Conservation (phyloP, 2,797 vertebrate genomes). For the Sebastiscus albofasciatus region DNA sequence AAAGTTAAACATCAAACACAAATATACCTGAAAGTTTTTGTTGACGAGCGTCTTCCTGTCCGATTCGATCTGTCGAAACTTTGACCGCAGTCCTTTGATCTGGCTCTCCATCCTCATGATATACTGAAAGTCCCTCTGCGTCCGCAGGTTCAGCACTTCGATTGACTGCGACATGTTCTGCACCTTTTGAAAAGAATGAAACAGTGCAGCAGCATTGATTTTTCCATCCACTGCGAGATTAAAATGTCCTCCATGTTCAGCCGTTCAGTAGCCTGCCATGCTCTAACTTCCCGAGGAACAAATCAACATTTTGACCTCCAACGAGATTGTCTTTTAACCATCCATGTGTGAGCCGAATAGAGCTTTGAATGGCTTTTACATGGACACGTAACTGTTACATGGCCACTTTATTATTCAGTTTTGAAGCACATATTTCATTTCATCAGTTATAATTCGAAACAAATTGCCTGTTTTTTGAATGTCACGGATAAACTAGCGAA, state of each 20-base stretch:
- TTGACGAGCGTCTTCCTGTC: slow-evolving; percentile 95
- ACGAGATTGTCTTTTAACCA: slow-evolving; percentile 46
- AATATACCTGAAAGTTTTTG: slow-evolving; percentile 93
- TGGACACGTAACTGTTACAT: not conserved
- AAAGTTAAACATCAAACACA: slow-evolving; percentile 50
- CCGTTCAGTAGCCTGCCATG: slow-evolving; percentile 18
- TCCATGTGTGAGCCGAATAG: slow-evolving; percentile 18
- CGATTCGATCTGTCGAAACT: slow-evolving; percentile 96
- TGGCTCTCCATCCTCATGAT: slow-evolving; percentile 99
- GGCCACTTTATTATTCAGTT: not conserved
- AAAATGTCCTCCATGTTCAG: slow-evolving; percentile 71
- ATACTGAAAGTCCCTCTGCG: slow-evolving; percentile 99
- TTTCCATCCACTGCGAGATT: slow-evolving; percentile 61
- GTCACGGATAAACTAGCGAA: not conserved
- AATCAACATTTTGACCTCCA: slow-evolving; percentile 67
- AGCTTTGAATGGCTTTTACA: slow-evolving; percentile 5
- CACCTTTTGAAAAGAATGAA: slow-evolving; percentile 86
- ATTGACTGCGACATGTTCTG: slow-evolving; percentile 99
- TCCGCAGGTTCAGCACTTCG: slow-evolving; percentile 96
- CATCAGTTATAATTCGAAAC: not conserved
- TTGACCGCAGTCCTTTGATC: slow-evolving; percentile 96
- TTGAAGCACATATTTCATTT: not conserved
- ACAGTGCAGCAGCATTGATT: slow-evolving; percentile 66
- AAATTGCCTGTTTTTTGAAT: not conserved
- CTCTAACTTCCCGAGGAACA: slow-evolving; percentile 47